phyloP scores from a whole-genome alignment of 1,140 invertebrate genomes.

The Camponotus floridanus region DNA sequence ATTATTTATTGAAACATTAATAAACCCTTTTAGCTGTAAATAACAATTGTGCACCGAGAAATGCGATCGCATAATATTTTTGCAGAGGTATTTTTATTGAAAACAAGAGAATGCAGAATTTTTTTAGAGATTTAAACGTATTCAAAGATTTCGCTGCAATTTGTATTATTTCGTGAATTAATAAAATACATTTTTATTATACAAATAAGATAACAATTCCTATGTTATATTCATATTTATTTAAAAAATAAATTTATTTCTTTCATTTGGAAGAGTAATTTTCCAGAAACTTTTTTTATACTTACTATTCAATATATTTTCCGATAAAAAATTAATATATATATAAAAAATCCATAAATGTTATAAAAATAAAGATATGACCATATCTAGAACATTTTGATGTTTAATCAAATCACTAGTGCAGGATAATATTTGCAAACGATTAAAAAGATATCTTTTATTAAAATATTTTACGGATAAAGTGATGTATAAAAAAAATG shows the following conservation, averaged over 20 bases:
- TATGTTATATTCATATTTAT: conserved; percentile 14
- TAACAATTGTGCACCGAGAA: neutral
- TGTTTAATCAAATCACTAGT: neutral
- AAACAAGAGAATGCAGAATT: neutral
- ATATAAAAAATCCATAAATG: conserved; percentile 1
- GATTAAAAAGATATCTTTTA: conserved; percentile 30
- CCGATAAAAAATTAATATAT: neutral
- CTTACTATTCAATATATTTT: conserved; percentile 26
- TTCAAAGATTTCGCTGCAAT: neutral
- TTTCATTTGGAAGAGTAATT: conserved; percentile 19
- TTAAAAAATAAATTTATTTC: neutral
- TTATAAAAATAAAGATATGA: conserved; percentile 11
- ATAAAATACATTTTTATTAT: neutral
- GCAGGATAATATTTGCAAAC: conserved; percentile 32
- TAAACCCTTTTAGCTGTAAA: conserved; percentile 15
- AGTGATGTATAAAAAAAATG: neutral
- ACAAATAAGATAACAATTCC: neutral
- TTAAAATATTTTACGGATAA: conserved; percentile 1
- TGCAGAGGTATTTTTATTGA: neutral
- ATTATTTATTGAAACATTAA: conserved; percentile 15
- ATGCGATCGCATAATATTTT: neutral
- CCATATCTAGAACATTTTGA: conserved; percentile 15
- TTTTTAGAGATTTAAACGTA: neutral
- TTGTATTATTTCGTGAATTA: neutral
- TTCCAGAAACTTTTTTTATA: conserved; percentile 10